Conservation (phyloP, 2,888 invertebrate species). For the Oxyscelio sp. region DNA sequence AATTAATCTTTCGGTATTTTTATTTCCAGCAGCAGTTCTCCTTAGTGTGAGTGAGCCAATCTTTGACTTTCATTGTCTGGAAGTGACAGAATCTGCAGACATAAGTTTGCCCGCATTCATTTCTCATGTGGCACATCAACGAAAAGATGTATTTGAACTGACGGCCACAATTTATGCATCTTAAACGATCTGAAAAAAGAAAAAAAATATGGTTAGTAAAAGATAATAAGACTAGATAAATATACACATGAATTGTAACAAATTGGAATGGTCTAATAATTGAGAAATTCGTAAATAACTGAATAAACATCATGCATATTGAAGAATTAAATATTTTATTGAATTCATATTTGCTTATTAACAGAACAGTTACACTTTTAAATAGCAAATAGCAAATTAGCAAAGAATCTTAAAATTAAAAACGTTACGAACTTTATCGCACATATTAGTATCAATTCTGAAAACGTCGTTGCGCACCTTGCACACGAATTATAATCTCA, state of each 20-base stretch:
- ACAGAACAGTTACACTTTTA: conserved; percentile 84
- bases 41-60: conserved; percentile 75
- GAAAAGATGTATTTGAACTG: conserved; percentile 79
- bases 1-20: too few relatives aligned
- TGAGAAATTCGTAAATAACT: too few relatives aligned
- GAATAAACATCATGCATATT: conserved; percentile 28
- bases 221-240: too few relatives aligned
- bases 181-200: conserved; percentile 77
- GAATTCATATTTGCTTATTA: conserved; percentile 80
- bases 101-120: conserved; percentile 77
- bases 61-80: conserved; percentile 62
- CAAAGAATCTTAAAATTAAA: too few relatives aligned
- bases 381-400: conserved; percentile 81
- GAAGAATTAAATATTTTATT: conserved; percentile 87
- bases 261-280: too few relatives aligned
- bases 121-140: conserved; percentile 77
- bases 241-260: too few relatives aligned
- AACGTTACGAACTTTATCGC: conserved; percentile 79
- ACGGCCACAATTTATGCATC: conserved; percentile 77
- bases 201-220: conserved; percentile 34
- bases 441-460: conserved; percentile 49
- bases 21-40: conserved; percentile 22
- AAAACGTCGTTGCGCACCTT: neutral
- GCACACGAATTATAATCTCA: conserved; percentile 36
- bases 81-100: conserved; percentile 75